Conservation (phyloP, 2,113 vertebrate genomes). For the Andinoacara biseriatus region DNA sequence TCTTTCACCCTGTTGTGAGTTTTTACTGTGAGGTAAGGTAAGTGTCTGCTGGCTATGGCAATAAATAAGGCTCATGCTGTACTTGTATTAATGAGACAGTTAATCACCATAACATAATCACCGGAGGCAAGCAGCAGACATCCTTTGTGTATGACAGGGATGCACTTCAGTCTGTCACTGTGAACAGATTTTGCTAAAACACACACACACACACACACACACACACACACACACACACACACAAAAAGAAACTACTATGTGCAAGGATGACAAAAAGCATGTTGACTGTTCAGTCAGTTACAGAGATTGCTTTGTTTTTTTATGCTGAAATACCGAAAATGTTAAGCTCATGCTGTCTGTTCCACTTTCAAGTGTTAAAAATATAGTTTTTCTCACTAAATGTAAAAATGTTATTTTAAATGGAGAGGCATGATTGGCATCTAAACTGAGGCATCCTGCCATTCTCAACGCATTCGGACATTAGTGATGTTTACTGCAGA, state of each 20-base stretch:
- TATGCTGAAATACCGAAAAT: neutral
- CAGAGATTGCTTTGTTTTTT: neutral
- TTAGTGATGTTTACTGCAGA: slow-evolving; percentile 13
- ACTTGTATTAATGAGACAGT: neutral
- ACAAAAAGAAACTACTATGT: neutral
- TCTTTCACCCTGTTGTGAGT: neutral
- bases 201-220: too few relatives aligned
- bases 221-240: too few relatives aligned
- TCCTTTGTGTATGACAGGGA: accelerated
- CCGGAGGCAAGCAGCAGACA: neutral
- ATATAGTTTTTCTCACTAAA: neutral
- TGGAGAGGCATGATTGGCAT: neutral
- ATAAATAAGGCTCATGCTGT: neutral
- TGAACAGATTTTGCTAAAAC: neutral
- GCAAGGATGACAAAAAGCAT: neutral
- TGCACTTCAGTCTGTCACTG: neutral
- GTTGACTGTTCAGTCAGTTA: neutral
- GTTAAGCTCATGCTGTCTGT: neutral
- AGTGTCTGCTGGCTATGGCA: neutral
- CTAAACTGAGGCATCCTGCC: neutral
- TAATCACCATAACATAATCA: neutral
- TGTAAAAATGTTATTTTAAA: neutral
- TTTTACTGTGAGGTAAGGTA: neutral
- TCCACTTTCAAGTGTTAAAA: neutral
- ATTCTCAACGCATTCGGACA: neutral